Evolutionary conservation across 2,888 invertebrate species (phyloP).

Genomic region (Agonopterix subpropinquella): DNA sequence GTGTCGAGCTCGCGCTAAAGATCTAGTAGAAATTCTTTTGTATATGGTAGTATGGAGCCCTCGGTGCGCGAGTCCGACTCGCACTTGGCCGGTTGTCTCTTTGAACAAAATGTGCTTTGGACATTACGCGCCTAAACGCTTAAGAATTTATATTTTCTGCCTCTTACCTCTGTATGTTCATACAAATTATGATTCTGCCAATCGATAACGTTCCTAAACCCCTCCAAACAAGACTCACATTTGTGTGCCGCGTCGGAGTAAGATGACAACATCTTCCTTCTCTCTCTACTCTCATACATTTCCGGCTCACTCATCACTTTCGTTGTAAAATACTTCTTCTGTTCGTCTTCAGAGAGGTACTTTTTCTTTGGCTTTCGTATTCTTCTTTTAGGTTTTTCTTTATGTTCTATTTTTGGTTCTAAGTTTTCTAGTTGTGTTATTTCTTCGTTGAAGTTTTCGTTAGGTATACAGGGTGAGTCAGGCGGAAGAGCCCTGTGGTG

Average conservation of each 20-base stretch:
- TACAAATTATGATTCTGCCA: conserved; percentile 27
- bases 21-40: too few species aligned
- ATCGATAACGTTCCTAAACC: conserved; percentile 22
- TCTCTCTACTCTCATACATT: conserved; percentile 19
- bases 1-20: too few species aligned
- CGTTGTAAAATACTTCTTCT: conserved; percentile 19
- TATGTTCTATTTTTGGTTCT: conserved; percentile 9
- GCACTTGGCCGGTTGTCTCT: too few species aligned
- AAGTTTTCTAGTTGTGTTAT: conserved; percentile 5
- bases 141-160: too few species aligned
- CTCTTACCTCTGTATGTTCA: conserved; percentile 32
- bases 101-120: too few species aligned
- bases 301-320: conserved; percentile 22
- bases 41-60: too few species aligned
- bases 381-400: conserved; percentile 13
- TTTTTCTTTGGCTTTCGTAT: conserved; percentile 5
- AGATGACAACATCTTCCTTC: conserved; percentile 12
- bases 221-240: conserved; percentile 38
- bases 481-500: too few species aligned
- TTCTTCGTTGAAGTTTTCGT: neutral
- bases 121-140: too few species aligned
- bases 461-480: too few species aligned
- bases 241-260: conserved; percentile 24
- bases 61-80: too few species aligned
- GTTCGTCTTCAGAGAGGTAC: neutral